Evolutionary conservation across 2,888 invertebrate species (phyloP).

Genomic region (Epicampocera succincta): DNA sequence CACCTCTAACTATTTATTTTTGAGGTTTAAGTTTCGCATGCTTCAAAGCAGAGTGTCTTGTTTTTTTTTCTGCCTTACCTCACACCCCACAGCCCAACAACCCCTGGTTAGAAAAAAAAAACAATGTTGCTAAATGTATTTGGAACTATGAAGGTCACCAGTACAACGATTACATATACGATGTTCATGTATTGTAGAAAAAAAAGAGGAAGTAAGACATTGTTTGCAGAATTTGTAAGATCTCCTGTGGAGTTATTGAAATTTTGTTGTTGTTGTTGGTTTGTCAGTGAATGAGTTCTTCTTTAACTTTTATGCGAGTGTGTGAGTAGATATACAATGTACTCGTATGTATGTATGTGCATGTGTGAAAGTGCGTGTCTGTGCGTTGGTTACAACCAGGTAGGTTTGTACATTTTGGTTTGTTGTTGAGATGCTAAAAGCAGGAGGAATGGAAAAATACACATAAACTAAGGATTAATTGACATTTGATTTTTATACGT

Average conservation of each 20-base stretch:
- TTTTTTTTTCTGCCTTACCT: slow-evolving; percentile 42
- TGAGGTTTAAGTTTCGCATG: slow-evolving; percentile 70
- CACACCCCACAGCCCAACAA: slow-evolving; percentile 27
- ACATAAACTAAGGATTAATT: slow-evolving; percentile 64
- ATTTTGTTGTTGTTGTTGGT: too few species aligned
- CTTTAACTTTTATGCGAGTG: too few species aligned
- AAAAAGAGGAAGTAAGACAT: slow-evolving; percentile 49
- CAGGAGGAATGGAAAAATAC: neutral
- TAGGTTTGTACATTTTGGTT: slow-evolving; percentile 61
- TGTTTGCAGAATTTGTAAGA: slow-evolving; percentile 49
- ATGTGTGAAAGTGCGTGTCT: slow-evolving; percentile 10
- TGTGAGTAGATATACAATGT: too few species aligned
- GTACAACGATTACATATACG: slow-evolving; percentile 43
- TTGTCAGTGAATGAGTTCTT: slow-evolving; percentile 51
- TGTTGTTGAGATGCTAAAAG: neutral
- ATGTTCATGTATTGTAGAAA: slow-evolving; percentile 3
- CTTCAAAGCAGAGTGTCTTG: neutral
- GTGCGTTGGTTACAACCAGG: slow-evolving; percentile 39
- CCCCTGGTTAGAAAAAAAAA: slow-evolving; percentile 27
- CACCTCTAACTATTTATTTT: slow-evolving; percentile 76
- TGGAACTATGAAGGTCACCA: slow-evolving; percentile 32
- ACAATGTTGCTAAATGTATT: neutral
- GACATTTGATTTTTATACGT: slow-evolving; percentile 64
- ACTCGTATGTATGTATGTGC: too few species aligned
- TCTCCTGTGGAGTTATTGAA: slow-evolving; percentile 70